Base-by-base conservation (phyloP, 2,888 invertebrate genomes). In the Pteria penguin region DNA sequence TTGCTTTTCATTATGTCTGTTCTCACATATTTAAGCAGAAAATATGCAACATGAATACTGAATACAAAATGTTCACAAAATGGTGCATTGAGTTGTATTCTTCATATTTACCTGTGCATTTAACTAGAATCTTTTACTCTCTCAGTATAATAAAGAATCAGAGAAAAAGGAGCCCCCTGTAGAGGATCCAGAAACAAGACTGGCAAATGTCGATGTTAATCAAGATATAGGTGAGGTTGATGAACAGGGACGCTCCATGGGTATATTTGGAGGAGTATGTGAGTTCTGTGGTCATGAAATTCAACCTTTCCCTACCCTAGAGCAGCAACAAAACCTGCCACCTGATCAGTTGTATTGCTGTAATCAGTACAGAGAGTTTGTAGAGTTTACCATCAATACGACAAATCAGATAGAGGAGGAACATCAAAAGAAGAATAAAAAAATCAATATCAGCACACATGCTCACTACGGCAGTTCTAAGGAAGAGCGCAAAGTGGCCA, bases 271-370 rank as follows among this genome's bases (percentile, higher is more conserved):
- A 26, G 89, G 89, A 4, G 69, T 67, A 0, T 92, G 92, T 79
- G 91, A 92, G 75, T 92, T 92, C 81, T 92, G 92, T 80, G 82
- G 80, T 26, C 69, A 77, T 24, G 65, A 76, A 3, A 86, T 91
- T 26, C 87, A 88, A 71, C 86, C 89, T 0, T 90, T 91, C 80
- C 92, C 92, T 0, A 86, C 88, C 2, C 67, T 90, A 31, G 89
- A 90, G 33, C 87, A 89, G 62, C 92, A 92, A 76, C 80, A 86
- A 62, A 78, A 75, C 33, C 66, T 75, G 27, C 79, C 88, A 0
- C 90, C 91, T n/a, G 88, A 90, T 27, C 80, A 85, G 69, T 77
- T 92, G 24, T 91, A 88, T 78, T 92, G 92, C 77, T 92, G 92
- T 82, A 87, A 87, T 58, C 87, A 89, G 0, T 92, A 91, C 72